These are phyloP conservation scores for Leptopilina clavipes DNA, from an alignment of 1,140 invertebrate genomes.

Conservation along the genomic window DNA sequence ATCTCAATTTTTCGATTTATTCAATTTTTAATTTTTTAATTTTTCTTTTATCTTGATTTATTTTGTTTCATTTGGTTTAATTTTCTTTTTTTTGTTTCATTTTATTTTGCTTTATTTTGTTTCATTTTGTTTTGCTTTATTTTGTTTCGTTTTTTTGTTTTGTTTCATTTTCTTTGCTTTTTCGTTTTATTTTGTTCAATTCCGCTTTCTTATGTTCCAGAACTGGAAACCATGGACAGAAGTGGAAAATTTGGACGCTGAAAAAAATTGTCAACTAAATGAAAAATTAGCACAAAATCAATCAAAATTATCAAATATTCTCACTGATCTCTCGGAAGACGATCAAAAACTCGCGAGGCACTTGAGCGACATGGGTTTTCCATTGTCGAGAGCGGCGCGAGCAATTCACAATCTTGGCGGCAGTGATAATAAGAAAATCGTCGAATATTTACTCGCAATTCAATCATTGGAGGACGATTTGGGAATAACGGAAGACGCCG, in stretches of 20 bases:
- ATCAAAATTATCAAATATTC: constrained; percentile 51
- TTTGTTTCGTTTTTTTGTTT: too few species aligned
- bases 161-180: too few species aligned
- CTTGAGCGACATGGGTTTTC: constrained; percentile 90
- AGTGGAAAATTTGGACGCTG: constrained; percentile 58
- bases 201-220: constrained; percentile 55
- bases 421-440: constrained; percentile 89
- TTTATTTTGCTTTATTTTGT: too few species aligned
- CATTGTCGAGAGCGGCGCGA: constrained; percentile 83
- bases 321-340: constrained; percentile 67
- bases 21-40: too few species aligned
- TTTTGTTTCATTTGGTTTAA: constrained; percentile 10
- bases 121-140: too few species aligned
- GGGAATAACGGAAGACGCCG: constrained; percentile 81
- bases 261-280: constrained; percentile 43
- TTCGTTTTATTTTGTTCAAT: too few species aligned
- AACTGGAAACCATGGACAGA: constrained; percentile 70
- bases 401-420: constrained; percentile 83
- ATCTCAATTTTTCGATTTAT: too few species aligned
- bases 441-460: constrained; percentile 70
- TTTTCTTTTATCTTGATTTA: constrained; percentile 26
- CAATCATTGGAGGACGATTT: constrained; percentile 78
- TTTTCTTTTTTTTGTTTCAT: too few species aligned
- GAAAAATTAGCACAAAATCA: constrained; percentile 44
- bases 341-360: constrained; percentile 81